Conservation (phyloP, 2,888 invertebrate genomes). For the Limnephilus auricula region DNA sequence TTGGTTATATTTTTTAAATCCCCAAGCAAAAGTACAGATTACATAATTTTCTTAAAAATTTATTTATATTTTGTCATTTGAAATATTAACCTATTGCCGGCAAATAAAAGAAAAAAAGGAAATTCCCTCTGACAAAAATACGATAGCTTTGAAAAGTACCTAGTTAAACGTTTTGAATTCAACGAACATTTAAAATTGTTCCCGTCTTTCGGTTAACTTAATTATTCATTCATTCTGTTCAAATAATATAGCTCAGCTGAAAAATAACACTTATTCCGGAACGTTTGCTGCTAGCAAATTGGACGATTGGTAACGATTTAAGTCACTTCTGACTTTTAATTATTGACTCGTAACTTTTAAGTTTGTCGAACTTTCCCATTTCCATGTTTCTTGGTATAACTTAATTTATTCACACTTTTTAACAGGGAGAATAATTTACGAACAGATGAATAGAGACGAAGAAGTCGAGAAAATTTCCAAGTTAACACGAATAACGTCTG, state of each 20-base stretch:
- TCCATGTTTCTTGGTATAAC: neutral
- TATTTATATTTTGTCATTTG: too few species aligned
- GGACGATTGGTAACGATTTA: constrained; percentile 39
- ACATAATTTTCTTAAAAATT: neutral
- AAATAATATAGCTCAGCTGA: constrained; percentile 31
- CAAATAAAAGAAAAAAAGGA: neutral
- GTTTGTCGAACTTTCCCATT: neutral
- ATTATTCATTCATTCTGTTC: constrained; percentile 45
- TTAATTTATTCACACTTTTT: neutral
- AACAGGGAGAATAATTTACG: neutral
- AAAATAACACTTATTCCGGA: constrained; percentile 43
- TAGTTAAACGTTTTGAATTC: constrained; percentile 15
- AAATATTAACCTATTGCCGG: neutral
- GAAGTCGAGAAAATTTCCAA: neutral
- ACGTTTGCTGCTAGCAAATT: constrained; percentile 44
- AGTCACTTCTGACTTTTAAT: constrained; percentile 39
- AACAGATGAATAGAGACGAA: neutral
- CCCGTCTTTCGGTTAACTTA: constrained; percentile 21
- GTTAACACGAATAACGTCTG: neutral
- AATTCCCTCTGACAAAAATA: neutral
- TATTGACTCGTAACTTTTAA: constrained; percentile 11
- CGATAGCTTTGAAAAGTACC: neutral
- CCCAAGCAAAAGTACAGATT: neutral
- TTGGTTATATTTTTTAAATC: neutral
- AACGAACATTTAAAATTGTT: neutral